Evolutionary conservation across 2,113 vertebrate genomes (phyloP).

Genomic region (Phasianus colchicus): DNA sequence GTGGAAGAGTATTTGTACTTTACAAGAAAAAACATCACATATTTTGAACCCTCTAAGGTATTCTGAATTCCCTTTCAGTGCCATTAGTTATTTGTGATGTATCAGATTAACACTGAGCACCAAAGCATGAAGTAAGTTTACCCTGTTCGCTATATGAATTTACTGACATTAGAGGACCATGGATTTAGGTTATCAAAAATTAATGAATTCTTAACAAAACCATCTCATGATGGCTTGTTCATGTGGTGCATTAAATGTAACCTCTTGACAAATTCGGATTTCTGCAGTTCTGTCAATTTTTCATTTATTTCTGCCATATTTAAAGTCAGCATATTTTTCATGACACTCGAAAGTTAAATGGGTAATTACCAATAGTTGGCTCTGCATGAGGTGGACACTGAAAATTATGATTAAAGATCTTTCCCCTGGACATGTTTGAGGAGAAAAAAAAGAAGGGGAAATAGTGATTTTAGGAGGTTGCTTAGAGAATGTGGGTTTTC

Average conservation of each 20-base stretch:
- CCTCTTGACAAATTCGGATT: neutral
- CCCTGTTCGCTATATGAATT: neutral
- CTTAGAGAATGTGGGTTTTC: neutral
- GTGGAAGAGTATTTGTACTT: neutral
- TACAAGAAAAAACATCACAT: neutral
- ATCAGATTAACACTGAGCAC: neutral
- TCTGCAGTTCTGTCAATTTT: neutral
- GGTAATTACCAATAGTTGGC: neutral
- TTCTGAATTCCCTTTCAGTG: neutral
- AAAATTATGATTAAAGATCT: neutral
- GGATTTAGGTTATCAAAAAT: neutral
- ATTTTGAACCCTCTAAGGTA: neutral
- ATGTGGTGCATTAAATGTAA: neutral
- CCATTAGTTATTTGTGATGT: neutral
- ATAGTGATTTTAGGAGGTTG: neutral
- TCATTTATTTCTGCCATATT: neutral
- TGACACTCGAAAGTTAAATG: neutral
- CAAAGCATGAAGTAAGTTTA: neutral
- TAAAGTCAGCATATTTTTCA: neutral
- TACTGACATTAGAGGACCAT: neutral
- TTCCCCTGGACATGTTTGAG: neutral
- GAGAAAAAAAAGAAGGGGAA: neutral
- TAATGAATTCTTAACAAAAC: neutral
- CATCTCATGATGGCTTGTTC: accelerated
- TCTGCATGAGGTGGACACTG: neutral